A percentile compares a stretch with the other conserved stretches of the same genome.
Evolutionary conservation across 2,888 invertebrate genomes (phyloP).

Genomic region (Scaptomyza flava): DNA sequence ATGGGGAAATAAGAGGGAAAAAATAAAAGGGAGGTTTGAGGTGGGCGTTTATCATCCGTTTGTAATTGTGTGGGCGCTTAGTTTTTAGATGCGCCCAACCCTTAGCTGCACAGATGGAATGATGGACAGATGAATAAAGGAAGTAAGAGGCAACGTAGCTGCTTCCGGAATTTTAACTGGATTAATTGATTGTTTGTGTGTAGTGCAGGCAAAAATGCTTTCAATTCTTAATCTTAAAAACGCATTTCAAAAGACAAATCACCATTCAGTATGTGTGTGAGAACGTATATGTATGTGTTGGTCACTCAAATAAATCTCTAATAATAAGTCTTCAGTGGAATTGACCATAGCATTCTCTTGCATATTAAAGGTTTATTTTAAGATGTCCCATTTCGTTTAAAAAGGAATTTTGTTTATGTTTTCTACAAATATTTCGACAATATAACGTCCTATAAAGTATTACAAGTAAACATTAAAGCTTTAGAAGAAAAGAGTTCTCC

Average conservation of each 20-base stretch:
- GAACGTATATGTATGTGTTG: background rate
- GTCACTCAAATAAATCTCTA: background rate
- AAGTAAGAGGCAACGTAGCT: background rate
- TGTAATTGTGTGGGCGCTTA: constrained; percentile 70
- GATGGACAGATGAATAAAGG: no score
- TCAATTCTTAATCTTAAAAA: background rate
- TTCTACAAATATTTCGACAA: no score
- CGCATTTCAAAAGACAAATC: background rate
- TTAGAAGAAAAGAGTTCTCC: no score
- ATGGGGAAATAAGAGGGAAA: background rate
- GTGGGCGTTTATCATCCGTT: constrained; percentile 50
- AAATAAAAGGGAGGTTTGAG: background rate
- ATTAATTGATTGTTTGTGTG: constrained; percentile 6
- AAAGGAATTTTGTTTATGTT: no score
- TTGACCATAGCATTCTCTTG: background rate
- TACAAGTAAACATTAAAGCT: no score
- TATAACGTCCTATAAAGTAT: no score
- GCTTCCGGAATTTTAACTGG: constrained; percentile 16
- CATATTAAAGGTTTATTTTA: no score
- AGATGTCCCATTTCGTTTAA: no score
- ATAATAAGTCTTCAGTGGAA: background rate
- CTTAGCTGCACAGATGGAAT: background rate
- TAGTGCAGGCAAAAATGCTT: background rate
- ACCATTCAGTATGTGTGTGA: no score
- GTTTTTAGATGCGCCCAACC: constrained; percentile 44